Evolutionary conservation across 2,888 invertebrate genomes (phyloP).

Genomic region (Zootermopsis nevadensis): DNA sequence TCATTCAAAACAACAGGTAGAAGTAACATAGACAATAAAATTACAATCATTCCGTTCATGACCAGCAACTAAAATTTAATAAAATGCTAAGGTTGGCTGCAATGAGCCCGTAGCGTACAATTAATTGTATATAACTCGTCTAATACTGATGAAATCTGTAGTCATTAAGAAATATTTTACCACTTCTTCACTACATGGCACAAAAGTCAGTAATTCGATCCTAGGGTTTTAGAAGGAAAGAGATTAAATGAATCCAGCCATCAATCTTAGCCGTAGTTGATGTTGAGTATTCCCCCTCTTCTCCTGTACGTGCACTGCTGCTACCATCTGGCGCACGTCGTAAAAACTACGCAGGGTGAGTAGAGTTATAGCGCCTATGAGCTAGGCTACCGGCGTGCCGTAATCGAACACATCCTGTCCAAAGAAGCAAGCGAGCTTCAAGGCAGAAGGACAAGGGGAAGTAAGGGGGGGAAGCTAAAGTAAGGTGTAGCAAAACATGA

Average conservation of each 20-base stretch:
- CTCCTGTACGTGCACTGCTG: slow-evolving; percentile 34
- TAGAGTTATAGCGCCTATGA: slow-evolving; percentile 37
- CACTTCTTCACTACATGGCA: neutral
- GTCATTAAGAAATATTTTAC: slow-evolving; percentile 1
- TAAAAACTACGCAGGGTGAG: slow-evolving; percentile 37
- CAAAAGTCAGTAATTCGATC: slow-evolving; percentile 26
- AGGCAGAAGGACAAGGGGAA: neutral
- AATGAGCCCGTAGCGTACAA: neutral
- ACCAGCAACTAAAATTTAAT: no score
- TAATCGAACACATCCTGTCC: slow-evolving; percentile 15
- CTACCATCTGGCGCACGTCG: slow-evolving; percentile 46
- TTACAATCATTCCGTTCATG: no score
- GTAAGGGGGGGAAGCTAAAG: neutral
- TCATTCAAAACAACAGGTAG: no score
- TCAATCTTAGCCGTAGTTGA: slow-evolving; percentile 44
- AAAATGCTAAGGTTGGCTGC: no score
- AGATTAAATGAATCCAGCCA: slow-evolving; percentile 48
- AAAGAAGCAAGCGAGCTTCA: neutral
- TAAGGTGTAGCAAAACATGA: neutral
- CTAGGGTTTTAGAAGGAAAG: slow-evolving; percentile 23
- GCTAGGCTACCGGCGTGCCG: slow-evolving; percentile 19
- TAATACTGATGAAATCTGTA: neutral
- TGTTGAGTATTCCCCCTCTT: slow-evolving; percentile 12
- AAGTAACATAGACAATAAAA: no score
- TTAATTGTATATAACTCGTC: neutral